Evolutionary conservation across 2,113 vertebrate genomes (phyloP), one percentile per base, ranked within the genome.

Genomic region (Datnioides undecimradiatus): DNA sequence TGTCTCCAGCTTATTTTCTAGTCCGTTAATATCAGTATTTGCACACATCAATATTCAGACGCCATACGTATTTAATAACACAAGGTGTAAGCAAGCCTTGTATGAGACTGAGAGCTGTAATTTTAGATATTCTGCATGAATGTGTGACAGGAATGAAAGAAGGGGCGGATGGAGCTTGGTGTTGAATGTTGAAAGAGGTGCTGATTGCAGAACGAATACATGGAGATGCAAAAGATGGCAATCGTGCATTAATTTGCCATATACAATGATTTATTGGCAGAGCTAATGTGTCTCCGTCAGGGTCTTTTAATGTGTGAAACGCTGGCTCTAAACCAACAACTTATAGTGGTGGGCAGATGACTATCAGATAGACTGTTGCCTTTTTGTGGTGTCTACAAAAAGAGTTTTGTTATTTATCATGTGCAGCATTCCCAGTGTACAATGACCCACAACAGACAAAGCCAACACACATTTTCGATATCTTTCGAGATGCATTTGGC

Each of bases 61-160:
- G 8, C 34, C 29, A 48, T 27, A 29, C 2, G 13, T 48, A 33
- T 60, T 69, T 51, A 76, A 72, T 45, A 48, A 62, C 33, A 11
- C 41, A 25, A 63, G 34, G 33, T 77, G 45, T 31, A 40, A 46
- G 51, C 40, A 17, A 34, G 40, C 25, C 67, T 31, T 71, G 73
- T 57, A 62, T 77, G 33, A 16, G n/a, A 45, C 23, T 46, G 36
- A 38, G 59, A 55, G 69, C 43, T 75, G 60, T 70, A n/a, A 72
- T 46, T 87, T 58, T 21, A 5, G 14, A 52, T 21, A 38, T 70
- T 31, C 45, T 55, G 21, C 27, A 34, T 38, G 46, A 57, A n/a
- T 38, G 6, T 72, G 49, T 59, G 52, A 57, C 13, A 29, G 21
- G 58, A 80, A 65, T 63, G 13, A 25, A 12, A 48, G 41, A 69